Evolutionary conservation across 2,888 invertebrate species (phyloP).

Genomic region (Spilosoma lubricipeda): DNA sequence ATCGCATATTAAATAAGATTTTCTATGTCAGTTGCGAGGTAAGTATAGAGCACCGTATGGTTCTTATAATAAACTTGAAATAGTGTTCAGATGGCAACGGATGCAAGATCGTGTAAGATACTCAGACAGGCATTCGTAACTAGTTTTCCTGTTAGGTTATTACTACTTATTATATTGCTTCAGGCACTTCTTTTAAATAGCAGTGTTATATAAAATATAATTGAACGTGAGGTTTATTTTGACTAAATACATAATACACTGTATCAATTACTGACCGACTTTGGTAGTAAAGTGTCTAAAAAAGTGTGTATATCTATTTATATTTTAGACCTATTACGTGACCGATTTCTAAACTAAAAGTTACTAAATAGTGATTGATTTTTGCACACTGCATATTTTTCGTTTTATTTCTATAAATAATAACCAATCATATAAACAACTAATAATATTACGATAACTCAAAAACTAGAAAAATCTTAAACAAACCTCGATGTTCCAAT

Average conservation of each 20-base stretch:
- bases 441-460: neutral
- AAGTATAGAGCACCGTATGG: slow-evolving; percentile 31
- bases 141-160: slow-evolving; percentile 71
- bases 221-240: slow-evolving; percentile 2
- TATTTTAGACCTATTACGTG: neutral
- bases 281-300: neutral
- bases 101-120: slow-evolving; percentile 46
- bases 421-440: neutral
- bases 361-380: neutral
- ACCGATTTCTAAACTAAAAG: neutral
- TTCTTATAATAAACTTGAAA: slow-evolving; percentile 43
- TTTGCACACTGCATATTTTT: neutral
- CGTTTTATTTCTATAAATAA: neutral
- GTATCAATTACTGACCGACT: neutral
- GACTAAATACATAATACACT: neutral
- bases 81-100: slow-evolving; percentile 36
- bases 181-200: slow-evolving; percentile 16
- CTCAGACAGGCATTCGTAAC: slow-evolving; percentile 50
- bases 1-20: slow-evolving; percentile 38
- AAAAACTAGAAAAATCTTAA: neutral
- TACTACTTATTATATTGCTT: slow-evolving; percentile 31
- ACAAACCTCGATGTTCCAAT: neutral
- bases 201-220: slow-evolving; percentile 16
- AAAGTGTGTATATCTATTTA: neutral
- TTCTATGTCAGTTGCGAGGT: slow-evolving; percentile 42